A percentile compares a stretch with the other conserved stretches of the same genome.
These are phyloP conservation scores for Mustela nigripes DNA, from an alignment of 2,113 vertebrate species.

Conservation along the genomic window DNA sequence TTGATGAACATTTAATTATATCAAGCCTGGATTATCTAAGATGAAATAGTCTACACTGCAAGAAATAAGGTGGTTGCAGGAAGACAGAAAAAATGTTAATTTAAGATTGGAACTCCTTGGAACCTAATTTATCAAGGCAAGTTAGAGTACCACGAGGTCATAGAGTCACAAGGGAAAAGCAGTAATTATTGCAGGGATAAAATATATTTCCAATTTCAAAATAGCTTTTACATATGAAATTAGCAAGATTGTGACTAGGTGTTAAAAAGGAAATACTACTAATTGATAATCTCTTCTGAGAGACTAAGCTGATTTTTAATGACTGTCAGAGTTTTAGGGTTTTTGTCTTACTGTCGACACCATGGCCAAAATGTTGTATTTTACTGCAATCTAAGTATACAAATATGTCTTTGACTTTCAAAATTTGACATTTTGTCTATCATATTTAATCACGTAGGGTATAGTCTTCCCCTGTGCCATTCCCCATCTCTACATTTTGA, in stretches of 20 bases:
- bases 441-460: not conserved
- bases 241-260: not conserved
- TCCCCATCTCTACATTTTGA: not conserved
- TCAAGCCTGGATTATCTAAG: not conserved
- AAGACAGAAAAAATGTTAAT: not conserved
- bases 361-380: not conserved
- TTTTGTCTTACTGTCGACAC: not conserved
- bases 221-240: not conserved
- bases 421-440: not conserved
- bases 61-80: not conserved
- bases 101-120: not conserved
- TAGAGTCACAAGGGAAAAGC: not conserved
- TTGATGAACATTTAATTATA: slow-evolving; percentile 24
- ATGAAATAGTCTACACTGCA: not conserved
- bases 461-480: not conserved
- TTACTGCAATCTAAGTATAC: not conserved
- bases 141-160: not conserved
- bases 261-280: not conserved
- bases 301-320: not conserved
- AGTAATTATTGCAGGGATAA: not conserved
- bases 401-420: not conserved
- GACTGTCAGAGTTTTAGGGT: not conserved
- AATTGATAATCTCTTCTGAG: not conserved
- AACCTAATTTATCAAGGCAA: not conserved
- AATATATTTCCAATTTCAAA: not conserved